Base-by-base conservation (phyloP, 2,888 invertebrate genomes). In the Hofmannophila pseudospretella region DNA sequence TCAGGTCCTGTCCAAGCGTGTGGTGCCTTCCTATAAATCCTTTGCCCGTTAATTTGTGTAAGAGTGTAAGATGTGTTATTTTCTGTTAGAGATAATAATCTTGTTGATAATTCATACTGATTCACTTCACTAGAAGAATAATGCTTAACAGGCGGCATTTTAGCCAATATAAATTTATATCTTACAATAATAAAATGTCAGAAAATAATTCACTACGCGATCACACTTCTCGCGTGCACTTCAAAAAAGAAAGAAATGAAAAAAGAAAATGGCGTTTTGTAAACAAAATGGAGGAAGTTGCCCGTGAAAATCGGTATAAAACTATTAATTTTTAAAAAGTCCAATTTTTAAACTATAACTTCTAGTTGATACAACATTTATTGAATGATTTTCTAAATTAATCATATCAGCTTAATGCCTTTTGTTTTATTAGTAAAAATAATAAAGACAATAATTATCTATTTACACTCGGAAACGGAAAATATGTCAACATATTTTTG, bases 31-130 rank as follows among this genome's bases (percentile, higher is more conserved):
- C 90, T 90, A 65, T 88, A 92, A 61, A 90, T 89, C 49, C 92
- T 73, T 70, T 93, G 92, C 8, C 92, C 92, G 74, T 92, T 93
- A 64, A 91, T 90, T 79, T 92, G 92, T 32, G 81, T 81, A 44
- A 85, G 66, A 45, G 84, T 86, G 58, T 86, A 86, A 0, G 82
- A 78, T 53, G 80, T 79, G 60, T 84, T 78, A 61, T 82, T 82
- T 73, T 86, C 85, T 43, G 85, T 86, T 63, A 85, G 63, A 44
- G 85, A 71, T 62, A 86, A 73, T 67, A 86, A 74, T 78, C 82
- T 81, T 58, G 85, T 68, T 54, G 84, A 81, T 73, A 85, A 78
- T 75, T 86, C 86, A 72, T 81, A 82, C 69, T 82, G 84, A 82
- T 84, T 81, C 62, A 85, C 81, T 79, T 85, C 84, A 82, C 79